These are phyloP conservation scores for Nasonia oneida DNA, from an alignment of 2,888 invertebrate species.

Conservation along the genomic window DNA sequence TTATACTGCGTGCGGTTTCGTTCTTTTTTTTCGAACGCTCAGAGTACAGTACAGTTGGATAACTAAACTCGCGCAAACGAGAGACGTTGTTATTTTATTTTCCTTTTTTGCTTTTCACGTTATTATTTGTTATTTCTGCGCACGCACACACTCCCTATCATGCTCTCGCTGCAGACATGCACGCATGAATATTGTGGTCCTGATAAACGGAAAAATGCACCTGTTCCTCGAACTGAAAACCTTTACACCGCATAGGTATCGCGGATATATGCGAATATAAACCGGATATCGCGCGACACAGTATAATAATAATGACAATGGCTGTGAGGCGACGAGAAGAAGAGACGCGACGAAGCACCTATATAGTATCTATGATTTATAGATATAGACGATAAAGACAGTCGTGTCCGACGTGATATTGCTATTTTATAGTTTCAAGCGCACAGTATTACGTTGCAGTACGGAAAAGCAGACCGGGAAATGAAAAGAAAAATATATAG, in stretches of 20 bases:
- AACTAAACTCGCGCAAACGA: slow-evolving; percentile 57
- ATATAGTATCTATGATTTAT: neutral
- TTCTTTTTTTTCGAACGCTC: slow-evolving; percentile 27
- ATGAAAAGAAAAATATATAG: neutral
- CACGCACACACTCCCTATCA: slow-evolving; percentile 34
- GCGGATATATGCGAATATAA: neutral
- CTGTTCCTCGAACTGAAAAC: slow-evolving; percentile 46
- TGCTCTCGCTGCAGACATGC: slow-evolving; percentile 37
- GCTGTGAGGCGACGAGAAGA: slow-evolving; percentile 28
- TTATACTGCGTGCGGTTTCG: slow-evolving; percentile 22
- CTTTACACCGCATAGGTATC: neutral
- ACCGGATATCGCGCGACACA: slow-evolving; percentile 39
- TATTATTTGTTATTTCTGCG: slow-evolving; percentile 1
- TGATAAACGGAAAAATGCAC: slow-evolving; percentile 29
- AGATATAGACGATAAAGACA: slow-evolving; percentile 23
- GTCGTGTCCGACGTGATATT: slow-evolving; percentile 9
- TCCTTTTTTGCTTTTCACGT: neutral
- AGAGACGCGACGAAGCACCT: slow-evolving; percentile 24
- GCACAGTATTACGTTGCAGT: neutral
- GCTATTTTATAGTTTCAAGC: slow-evolving; percentile 12
- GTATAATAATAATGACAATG: slow-evolving; percentile 16
- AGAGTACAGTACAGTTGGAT: slow-evolving; percentile 23
- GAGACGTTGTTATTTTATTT: slow-evolving; percentile 39
- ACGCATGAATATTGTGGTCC: slow-evolving; percentile 30
- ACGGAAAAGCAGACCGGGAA: slow-evolving; percentile 1